These are phyloP conservation scores for human DNA, from an alignment of 2,113 vertebrate genomes.

Conservation along the genomic window GRCh38 chrX:90758001-90758500, in stretches of 20 bases:
- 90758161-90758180: background rate
- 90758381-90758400: background rate
- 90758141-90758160: background rate
- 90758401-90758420: background rate
- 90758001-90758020: background rate
- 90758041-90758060: background rate
- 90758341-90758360: background rate
- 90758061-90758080: background rate
- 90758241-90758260: background rate
- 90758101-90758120: background rate
- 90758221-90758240: background rate
- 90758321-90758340: background rate
- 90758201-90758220: background rate
- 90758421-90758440: background rate
- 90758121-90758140: background rate
- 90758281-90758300: background rate
- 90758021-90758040: background rate
- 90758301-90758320: background rate
- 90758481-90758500: background rate
- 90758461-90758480: background rate
- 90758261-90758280: background rate
- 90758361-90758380: background rate
- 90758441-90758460: background rate
- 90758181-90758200: background rate
- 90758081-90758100: background rate